Evolutionary conservation across 2,888 invertebrate species (phyloP), one percentile per base, ranked within the genome.

Genomic region (Antitype chi): DNA sequence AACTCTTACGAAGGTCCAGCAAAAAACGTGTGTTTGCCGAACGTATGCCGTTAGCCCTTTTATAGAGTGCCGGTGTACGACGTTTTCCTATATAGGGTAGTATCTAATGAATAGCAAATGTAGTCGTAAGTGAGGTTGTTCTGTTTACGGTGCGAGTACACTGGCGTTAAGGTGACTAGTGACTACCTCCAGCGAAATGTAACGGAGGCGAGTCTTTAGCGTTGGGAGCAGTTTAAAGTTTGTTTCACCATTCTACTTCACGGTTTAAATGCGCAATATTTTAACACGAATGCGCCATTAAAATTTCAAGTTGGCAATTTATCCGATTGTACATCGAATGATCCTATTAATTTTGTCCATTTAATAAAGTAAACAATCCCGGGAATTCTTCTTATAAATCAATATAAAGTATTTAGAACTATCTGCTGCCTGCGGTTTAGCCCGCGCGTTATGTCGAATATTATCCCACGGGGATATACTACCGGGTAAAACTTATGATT

Each of bases 51-150:
- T 89, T 90, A 87, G 86, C 82, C 93, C 92, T 90, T 94, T 89
- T 94, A 94, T 87, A 92, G 93, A 74, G 84, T 85, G 87, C 82
- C 89, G 86, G 89, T 90, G 88, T 89, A 89, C 93, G 92, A 91
- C 90, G 88, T 90, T 92, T 93, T 91, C 90, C 94, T 94, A 92
- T 95, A 92, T 93, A 94, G 91, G 93, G 93, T 91, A 87, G 90
- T 93, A 91, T 93, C 93, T 94, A 95, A 95, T 95, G 94, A 95
- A 95, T 94, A 94, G 90, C 91, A 94, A 94, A 94, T 93, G 92
- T 89, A 90, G 90, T 91, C 86, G 92, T 91, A 91, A 91, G 90
- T 87, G 91, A 92, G 91, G 91, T 85, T 91, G 90, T 90, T 90
- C 91, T 90, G 85, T 91, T 90, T 92, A 92, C 89, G 90, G 91